These are phyloP conservation scores for Galago senegalensis DNA, from an alignment of 2,797 vertebrate genomes.

Conservation along the genomic window DNA sequence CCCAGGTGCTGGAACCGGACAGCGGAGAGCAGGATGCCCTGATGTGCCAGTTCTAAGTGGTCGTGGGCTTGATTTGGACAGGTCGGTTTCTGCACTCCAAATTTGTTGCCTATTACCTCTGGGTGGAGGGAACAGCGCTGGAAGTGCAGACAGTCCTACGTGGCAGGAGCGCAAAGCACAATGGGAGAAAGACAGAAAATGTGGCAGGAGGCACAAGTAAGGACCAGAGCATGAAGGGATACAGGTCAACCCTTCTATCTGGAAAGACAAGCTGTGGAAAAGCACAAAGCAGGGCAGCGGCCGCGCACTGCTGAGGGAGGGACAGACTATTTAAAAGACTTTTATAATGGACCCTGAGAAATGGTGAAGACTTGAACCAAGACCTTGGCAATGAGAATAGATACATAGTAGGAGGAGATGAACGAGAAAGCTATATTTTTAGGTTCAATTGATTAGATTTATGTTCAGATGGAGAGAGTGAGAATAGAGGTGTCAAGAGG, in stretches of 20 bases:
- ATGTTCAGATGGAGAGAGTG: not conserved
- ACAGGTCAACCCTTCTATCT: not conserved
- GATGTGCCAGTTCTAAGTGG: not conserved
- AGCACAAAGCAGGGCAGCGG: not conserved
- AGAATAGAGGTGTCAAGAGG: not conserved
- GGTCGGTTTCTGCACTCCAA: not conserved
- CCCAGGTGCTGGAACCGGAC: not conserved
- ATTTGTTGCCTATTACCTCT: not conserved
- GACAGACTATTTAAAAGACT: not conserved
- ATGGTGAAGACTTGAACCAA: not conserved
- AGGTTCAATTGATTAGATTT: conserved; percentile 30
- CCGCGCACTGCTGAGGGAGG: not conserved
- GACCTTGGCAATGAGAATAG: not conserved
- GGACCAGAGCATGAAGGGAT: not conserved
- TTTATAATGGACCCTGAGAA: not conserved
- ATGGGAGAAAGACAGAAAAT: not conserved
- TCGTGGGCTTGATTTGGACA: not conserved
- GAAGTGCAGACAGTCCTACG: not conserved
- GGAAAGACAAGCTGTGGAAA: not conserved
- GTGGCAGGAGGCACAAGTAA: not conserved
- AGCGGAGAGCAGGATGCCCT: not conserved
- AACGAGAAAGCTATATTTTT: not conserved
- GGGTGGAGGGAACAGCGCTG: not conserved
- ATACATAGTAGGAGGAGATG: not conserved
- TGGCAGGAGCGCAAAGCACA: not conserved